phyloP scores from a whole-genome alignment of 2,797 vertebrate species.

The Neosilurus mollespiculum region DNA sequence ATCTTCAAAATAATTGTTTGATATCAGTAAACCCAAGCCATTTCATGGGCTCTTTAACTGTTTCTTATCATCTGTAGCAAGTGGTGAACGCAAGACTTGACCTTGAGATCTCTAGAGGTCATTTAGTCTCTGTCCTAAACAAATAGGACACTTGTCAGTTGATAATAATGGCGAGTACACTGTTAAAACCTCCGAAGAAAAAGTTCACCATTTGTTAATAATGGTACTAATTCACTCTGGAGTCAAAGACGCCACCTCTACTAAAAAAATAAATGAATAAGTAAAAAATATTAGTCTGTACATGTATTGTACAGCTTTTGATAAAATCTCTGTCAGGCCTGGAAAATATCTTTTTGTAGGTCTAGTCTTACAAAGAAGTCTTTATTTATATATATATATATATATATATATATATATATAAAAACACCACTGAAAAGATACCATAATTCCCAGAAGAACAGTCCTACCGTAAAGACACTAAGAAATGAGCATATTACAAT shows the following conservation, averaged over 20 bases:
- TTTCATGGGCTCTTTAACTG: neutral
- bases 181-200: neutral
- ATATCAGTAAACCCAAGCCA: neutral
- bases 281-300: neutral
- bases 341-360: neutral
- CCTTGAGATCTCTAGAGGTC: too few relatives aligned
- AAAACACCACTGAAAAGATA: neutral
- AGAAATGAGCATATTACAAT: neutral
- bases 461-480: neutral
- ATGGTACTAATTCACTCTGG: neutral
- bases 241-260: neutral
- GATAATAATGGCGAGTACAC: neutral
- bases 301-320: neutral
- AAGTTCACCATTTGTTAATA: neutral
- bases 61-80: constrained; percentile 8
- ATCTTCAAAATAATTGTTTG: neutral
- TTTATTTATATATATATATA: neutral
- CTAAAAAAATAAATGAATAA: too few relatives aligned
- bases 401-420: too few relatives aligned
- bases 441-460: neutral
- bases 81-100: constrained; percentile 10
- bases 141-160: neutral
- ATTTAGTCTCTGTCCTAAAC: neutral
- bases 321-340: neutral
- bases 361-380: neutral